Base-by-base conservation (phyloP, 1,140 invertebrate genomes). In the Drosophila ogumai region DNA sequence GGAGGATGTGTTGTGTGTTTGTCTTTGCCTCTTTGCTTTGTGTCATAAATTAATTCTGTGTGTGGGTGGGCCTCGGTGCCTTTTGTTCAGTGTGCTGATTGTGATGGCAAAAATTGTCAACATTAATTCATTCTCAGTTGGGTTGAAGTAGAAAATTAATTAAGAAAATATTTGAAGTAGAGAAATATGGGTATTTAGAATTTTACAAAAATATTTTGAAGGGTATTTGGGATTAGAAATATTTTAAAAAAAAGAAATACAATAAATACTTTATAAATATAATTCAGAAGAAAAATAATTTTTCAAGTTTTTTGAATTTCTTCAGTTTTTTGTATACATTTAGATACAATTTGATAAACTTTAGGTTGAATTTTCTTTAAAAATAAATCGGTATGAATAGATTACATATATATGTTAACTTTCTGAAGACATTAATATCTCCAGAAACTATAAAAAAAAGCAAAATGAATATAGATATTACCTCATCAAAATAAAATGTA, bases 1-100 rank as follows among this genome's bases (percentile, higher is more conserved):
- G 38, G 54, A 59, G 43, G 25, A 41, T 58, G 60, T 65, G 22
- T 22, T 32, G 49, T 50, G 10, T 50, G 47, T 43, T 47, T 47
- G 59, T 52, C 25, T 63, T 63, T 52, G 63, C 31, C 31, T 49
- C 61, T 17, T 32, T 73, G 75, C 19, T 69, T 63, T 61, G 75
- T 79, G 76, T 79, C 76, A 79, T 79, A 79, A 79, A 79, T 79
- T 79, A 79, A 66, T 79, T 46, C 32, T 44, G 34, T 65, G 46
- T 78, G 50, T 77, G 59, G 68, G 60, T 58, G 54, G 64, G 12
- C 41, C 44, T 41, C 2, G 13, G 25, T 47, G 52, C 47, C 67
- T 59, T 68, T 78, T 56, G 72, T 75, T 38, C 55, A 17, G n/a
- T 46, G 40, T 68, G 55, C 59, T 79, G 75, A 79, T 79, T 72